Evolutionary conservation across 2,888 invertebrate genomes (phyloP), one percentile per base, ranked within the genome.

Genomic region (Eucera pruinosa): DNA sequence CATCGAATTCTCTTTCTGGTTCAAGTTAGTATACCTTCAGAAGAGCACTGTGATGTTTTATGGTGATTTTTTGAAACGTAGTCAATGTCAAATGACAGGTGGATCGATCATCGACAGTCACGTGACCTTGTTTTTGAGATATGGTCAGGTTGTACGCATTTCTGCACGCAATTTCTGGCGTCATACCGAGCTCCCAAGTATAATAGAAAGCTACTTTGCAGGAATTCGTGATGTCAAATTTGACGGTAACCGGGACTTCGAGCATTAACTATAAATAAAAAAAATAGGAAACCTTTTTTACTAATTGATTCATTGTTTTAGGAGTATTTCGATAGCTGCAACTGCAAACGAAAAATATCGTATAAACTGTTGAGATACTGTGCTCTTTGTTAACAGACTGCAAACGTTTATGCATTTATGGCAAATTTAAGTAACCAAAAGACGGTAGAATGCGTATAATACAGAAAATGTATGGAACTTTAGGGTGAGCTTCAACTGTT

Each of bases 191-290:
- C 18, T 84, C 85, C 93, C 93, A 93, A 6, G 79, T 74, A 78
- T 90, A 93, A 69, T 89, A 89, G 80, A 93, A 92, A 13, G 89
- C 87, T 20, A 89, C 85, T 52, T 89, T 88, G 5, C 93, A 92
- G 20, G 80, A 75, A 78, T 93, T 93, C 1, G 55, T 67, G 52
- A 93, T 86, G 62, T 85, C 82, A 69, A 93, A 91, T 13, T 79
- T 81, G 2, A 92, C 60, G 30, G 74, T 66, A 62, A 86, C 82
- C 23, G 87, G 74, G 15, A 84, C 78, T 57, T 88, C 86, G 2
- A 89, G 74, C 39, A 87, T 79, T 55, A 93, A 39, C 93, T 92
- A 50, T n/a, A 84, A 83, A 68, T 61, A 64, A 72, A 39, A n/a
- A n/a, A 33, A 43, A 2, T 23, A 18, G 9, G 2, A 3, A 20